Evolutionary conservation across 2,113 vertebrate species (phyloP), one percentile per base, ranked within the genome.

Genomic region (Acrocephalus kingi): DNA sequence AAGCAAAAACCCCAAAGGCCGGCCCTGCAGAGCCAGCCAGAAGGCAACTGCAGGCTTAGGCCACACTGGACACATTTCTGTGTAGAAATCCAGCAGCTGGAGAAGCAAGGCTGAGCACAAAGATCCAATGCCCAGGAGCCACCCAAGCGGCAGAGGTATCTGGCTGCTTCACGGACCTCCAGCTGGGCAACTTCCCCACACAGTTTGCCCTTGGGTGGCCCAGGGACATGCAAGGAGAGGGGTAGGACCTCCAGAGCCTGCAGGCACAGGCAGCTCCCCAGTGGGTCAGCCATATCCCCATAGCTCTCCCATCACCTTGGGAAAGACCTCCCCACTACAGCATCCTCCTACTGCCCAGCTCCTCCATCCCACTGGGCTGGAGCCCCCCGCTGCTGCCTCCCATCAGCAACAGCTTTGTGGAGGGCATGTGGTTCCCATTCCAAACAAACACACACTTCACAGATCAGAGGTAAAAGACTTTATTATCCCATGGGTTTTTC

Each of bases 401-500:
- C n/a, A 27, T 0, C 1, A 56, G 52, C 1, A 1, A 28, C 37
- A 69, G 51, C 64, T 39, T 8, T 8, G 1, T 4, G 41, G 25
- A 77, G 30, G 39, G 20, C 25, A 23, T 1, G 5, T 35, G n/a
- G 58, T 69, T 46, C 61, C 54, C 59, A 39, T 56, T 56, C 19
- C 1, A 0, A 90, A 95, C 33, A 94, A 66, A 86, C 49, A 72
- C 46, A 87, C 35, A 0, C 54, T 64, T 51, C 23, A 68, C 41
- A 43, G 21, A 67, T 79, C 86, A 96, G 96, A 98, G 96, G 95
- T 97, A 97, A 97, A 97, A 97, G 97, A 94, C 73, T 96, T 98
- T 98, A 98, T 98, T 98, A 85, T 93, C 96, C 95, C 92, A 93
- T 13, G 39, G 87, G 92, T 82, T 94, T 94, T 96, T 94, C 94